Percentiles rank a stretch among this genome's conserved stretches.
Conservation (phyloP, 2,113 vertebrate species). For the Tauraco erythrolophus region DNA sequence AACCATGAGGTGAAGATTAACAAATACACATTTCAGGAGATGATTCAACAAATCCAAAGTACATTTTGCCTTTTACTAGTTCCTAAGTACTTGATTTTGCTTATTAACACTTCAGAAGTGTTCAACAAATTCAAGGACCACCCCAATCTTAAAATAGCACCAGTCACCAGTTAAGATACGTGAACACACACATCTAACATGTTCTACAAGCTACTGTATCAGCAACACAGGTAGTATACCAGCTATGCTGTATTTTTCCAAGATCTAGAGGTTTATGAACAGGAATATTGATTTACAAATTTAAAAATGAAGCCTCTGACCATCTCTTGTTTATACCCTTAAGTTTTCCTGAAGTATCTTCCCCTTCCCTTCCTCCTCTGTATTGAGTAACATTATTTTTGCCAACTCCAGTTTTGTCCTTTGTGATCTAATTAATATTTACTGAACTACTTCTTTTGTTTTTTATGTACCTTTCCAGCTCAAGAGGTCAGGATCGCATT, state of each 20-base stretch:
- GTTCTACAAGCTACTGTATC: not conserved
- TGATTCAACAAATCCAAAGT: not conserved
- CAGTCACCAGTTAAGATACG: not conserved
- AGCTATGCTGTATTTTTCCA: not conserved
- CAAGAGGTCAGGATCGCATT: not conserved
- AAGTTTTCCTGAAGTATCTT: not conserved
- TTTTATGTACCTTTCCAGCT: not conserved
- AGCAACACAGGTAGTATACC: not conserved
- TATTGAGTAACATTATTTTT: not conserved
- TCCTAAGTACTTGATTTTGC: not conserved
- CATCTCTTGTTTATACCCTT: not conserved
- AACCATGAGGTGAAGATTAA: not conserved
- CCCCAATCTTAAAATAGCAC: not conserved
- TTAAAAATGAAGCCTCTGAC: not conserved
- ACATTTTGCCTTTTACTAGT: not conserved
- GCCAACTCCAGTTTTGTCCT: not conserved
- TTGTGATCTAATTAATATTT: not conserved
- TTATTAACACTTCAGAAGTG: not conserved
- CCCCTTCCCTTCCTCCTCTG: not conserved
- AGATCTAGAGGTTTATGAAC: not conserved
- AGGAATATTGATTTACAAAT: not conserved
- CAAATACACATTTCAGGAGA: not conserved
- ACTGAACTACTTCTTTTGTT: not conserved
- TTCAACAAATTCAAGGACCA: not conserved
- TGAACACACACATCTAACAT: not conserved